Percentiles rank a stretch among this genome's conserved stretches.
These are phyloP conservation scores for Drosophila ohnishii DNA, from an alignment of 1,140 invertebrate genomes.

Conservation along the genomic window DNA sequence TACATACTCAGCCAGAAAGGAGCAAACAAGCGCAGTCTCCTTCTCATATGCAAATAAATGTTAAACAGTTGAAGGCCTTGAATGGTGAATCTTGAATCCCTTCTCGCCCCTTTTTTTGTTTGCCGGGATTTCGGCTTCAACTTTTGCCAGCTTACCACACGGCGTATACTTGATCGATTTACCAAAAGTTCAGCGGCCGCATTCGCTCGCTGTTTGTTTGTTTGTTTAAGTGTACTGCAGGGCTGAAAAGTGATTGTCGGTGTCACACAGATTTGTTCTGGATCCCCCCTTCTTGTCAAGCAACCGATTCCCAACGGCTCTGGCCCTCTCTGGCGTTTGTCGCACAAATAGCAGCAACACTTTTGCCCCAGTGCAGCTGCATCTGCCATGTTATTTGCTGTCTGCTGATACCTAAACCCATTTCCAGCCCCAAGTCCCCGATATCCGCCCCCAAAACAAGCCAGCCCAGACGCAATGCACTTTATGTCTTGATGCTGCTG, in stretches of 20 bases:
- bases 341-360: constrained; percentile 62
- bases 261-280: constrained; percentile 59
- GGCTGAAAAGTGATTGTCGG: constrained; percentile 70
- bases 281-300: constrained; percentile 8
- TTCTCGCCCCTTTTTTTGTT: constrained; percentile 31
- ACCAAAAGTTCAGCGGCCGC: constrained; percentile 55
- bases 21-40: constrained; percentile 62
- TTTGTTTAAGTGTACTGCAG: constrained; percentile 38
- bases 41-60: constrained; percentile 73
- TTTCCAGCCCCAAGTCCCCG: constrained; percentile 16
- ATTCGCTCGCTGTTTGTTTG: constrained; percentile 27
- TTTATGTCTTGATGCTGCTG: constrained; percentile 70
- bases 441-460: constrained; percentile 48
- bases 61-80: constrained; percentile 61
- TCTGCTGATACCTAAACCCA: constrained; percentile 40
- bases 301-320: constrained; percentile 18
- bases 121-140: constrained; percentile 48
- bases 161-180: constrained; percentile 76
- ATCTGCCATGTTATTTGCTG: constrained; percentile 54
- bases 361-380: constrained; percentile 40
- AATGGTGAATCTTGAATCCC: constrained; percentile 26
- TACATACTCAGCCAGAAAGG: constrained; percentile 66
- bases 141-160: constrained; percentile 44
- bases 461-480: constrained; percentile 69
- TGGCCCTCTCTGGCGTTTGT: constrained; percentile 47